Evolutionary conservation across 2,888 invertebrate species (phyloP), one percentile per base, ranked within the genome.

Genomic region (Aleiodes alternator): DNA sequence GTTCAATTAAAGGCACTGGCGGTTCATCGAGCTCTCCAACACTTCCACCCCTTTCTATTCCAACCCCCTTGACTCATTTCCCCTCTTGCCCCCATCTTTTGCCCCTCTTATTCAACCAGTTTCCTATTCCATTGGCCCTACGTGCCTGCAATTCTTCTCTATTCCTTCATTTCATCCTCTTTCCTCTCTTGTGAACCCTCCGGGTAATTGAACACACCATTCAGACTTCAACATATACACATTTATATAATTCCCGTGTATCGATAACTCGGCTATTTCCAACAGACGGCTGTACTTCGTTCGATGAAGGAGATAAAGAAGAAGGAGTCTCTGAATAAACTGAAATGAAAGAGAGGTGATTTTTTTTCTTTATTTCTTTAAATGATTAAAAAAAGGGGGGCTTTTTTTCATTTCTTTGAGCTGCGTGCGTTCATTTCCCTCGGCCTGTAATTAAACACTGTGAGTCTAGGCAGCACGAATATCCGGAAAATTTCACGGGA

Each of bases 71-170:
- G 38, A 2, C 23, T 23, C 23, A 23, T 23, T 23, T 23, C 38
- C 57, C 34, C 57, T 29, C 29, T 23, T 23, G 14, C 11, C 23
- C 56, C 23, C 56, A 1, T n/a, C 23, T 34, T 59, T 12, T 29
- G 29, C 31, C 57, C n/a, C 34, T n/a, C 34, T 59, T 59, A 34
- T 34, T 59, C 34, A 31, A 59, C 59, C 59, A 59, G 59, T 59
- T 59, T 14, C 23, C 56, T 56, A 56, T 56, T 59, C 59, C 31
- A 59, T 34, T 43, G 43, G n/a, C n/a, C 14, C 59, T 9, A 59
- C 59, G 59, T 59, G 59, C 59, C 31, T 34, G 59, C 59, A 59
- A 59, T 59, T 59, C 59, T 38, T 59, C 59, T 34, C 59, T n/a
- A 59, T 34, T 38, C 59, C 34, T 34, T 59, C 34, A 59, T 59